Evolutionary conservation across 2,797 vertebrate species (phyloP).

Genomic region (Rhodeus uyekii): DNA sequence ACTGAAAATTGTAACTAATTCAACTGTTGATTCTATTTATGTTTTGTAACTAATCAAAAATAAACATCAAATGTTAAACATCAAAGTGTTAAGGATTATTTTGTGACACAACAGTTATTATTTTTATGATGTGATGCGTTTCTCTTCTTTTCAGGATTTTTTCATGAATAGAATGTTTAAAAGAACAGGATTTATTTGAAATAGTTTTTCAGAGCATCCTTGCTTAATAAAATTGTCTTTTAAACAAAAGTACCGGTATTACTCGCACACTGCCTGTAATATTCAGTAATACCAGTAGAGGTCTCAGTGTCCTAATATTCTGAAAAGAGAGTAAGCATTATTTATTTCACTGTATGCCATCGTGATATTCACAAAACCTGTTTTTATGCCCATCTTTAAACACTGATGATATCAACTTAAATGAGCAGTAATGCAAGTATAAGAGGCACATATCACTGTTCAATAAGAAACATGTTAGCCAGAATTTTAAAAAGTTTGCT

Average conservation of each 20-base stretch:
- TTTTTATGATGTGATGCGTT: too few relatives aligned
- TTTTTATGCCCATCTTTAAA: background rate
- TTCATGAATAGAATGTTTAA: background rate
- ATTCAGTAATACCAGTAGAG: conserved; percentile 23
- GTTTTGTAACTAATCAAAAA: conserved; percentile 86
- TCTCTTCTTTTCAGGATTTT: too few relatives aligned
- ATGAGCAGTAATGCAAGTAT: background rate
- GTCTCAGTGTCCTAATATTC: conserved; percentile 24
- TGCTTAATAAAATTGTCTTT: background rate
- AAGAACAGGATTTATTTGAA: too few relatives aligned
- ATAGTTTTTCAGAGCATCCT: too few relatives aligned
- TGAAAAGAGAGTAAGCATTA: background rate
- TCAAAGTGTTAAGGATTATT: conserved; percentile 52
- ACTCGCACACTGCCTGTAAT: conserved; percentile 17
- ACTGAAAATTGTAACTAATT: conserved; percentile 81
- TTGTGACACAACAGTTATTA: background rate
- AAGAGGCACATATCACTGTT: background rate
- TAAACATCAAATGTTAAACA: conserved; percentile 77
- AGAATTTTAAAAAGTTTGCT: background rate
- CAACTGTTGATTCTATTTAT: conserved; percentile 82
- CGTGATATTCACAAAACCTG: background rate
- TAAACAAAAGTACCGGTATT: too few relatives aligned
- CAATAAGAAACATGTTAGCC: background rate
- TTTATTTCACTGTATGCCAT: background rate
- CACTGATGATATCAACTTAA: background rate